These are phyloP conservation scores for Bradypus variegatus DNA, from an alignment of 2,797 vertebrate genomes.

Conservation along the genomic window DNA sequence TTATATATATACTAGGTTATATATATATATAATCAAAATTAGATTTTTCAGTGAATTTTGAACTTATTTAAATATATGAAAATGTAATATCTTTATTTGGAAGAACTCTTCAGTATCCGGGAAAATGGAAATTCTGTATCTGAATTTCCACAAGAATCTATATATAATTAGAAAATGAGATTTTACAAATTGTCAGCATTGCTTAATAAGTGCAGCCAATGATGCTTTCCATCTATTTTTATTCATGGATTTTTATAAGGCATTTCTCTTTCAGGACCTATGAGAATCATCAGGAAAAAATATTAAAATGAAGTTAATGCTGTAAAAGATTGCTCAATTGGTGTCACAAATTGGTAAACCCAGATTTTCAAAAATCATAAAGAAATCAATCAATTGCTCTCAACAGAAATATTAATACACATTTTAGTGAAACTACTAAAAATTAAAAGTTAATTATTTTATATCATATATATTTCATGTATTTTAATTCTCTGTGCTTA, in stretches of 20 bases:
- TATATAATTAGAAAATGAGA: background rate
- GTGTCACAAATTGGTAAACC: background rate
- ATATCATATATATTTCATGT: background rate
- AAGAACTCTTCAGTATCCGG: background rate
- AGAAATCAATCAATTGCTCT: background rate
- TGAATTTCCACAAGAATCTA: background rate
- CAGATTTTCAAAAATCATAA: background rate
- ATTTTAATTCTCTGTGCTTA: background rate
- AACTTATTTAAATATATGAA: background rate
- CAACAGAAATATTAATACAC: background rate
- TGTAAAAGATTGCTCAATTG: background rate
- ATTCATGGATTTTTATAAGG: background rate
- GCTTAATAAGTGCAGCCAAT: background rate
- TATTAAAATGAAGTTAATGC: background rate
- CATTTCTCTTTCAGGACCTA: too few relatives aligned
- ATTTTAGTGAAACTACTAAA: background rate
- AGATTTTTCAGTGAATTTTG: background rate
- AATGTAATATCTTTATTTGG: background rate
- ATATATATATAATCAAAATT: background rate
- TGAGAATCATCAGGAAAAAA: too few relatives aligned
- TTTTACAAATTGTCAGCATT: background rate
- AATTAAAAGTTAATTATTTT: background rate
- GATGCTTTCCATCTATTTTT: background rate
- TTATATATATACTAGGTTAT: too few relatives aligned
- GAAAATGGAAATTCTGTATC: background rate